A percentile compares a stretch with the other conserved stretches of the same genome.
Evolutionary conservation across 2,797 vertebrate species (phyloP).

Genomic region (Scolopax bukidnonensis): DNA sequence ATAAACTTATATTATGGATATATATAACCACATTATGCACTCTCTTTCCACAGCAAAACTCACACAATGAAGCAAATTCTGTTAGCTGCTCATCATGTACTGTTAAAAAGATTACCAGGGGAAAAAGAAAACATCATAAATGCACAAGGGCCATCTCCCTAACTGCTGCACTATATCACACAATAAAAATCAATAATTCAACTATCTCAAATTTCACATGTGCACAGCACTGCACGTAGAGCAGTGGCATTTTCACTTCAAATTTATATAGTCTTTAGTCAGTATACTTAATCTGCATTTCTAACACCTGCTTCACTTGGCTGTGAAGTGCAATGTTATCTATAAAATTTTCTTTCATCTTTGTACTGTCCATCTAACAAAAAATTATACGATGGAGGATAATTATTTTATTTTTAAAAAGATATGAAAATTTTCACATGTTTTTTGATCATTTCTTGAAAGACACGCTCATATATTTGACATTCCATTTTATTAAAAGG

Average conservation of each 20-base stretch:
- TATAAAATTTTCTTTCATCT: slow-evolving; percentile 89
- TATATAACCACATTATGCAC: background rate
- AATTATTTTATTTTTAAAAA: slow-evolving; percentile 89
- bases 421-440: slow-evolving; percentile 50
- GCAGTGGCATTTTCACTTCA: slow-evolving; percentile 96
- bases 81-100: slow-evolving; percentile 73
- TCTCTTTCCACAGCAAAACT: slow-evolving; percentile 30
- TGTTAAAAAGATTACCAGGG: slow-evolving; percentile 67
- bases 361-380: slow-evolving; percentile 74
- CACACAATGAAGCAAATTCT: slow-evolving; percentile 17
- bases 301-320: slow-evolving; percentile 94
- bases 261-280: slow-evolving; percentile 99
- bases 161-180: slow-evolving; percentile 84
- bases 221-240: slow-evolving; percentile 86
- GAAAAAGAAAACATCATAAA: slow-evolving; percentile 71
- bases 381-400: slow-evolving; percentile 76
- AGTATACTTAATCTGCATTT: slow-evolving; percentile 95
- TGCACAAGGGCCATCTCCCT: slow-evolving; percentile 70
- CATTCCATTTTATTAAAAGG: slow-evolving; percentile 71
- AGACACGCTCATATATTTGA: slow-evolving; percentile 58
- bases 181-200: slow-evolving; percentile 96
- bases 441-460: slow-evolving; percentile 73
- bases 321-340: slow-evolving; percentile 85
- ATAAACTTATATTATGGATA: background rate
- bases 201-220: slow-evolving; percentile 85